These are phyloP conservation scores for Habropoda laboriosa DNA, from an alignment of 1,140 invertebrate genomes.

Conservation along the genomic window DNA sequence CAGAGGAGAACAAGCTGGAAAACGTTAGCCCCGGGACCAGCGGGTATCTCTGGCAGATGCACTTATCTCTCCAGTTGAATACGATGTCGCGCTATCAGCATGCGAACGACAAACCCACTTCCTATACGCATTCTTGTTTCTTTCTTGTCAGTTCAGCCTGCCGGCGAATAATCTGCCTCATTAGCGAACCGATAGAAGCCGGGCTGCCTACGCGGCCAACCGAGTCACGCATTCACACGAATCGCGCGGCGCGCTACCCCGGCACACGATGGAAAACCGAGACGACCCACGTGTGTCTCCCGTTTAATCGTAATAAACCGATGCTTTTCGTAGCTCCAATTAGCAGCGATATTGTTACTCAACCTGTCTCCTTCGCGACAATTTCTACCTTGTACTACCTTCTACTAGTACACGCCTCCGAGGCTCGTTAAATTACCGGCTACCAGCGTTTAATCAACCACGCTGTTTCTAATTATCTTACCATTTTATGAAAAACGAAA, in stretches of 20 bases:
- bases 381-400: too few species aligned
- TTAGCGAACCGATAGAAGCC: constrained; percentile 66
- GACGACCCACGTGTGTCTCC: background rate
- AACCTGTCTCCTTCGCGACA: background rate
- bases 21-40: constrained; percentile 54
- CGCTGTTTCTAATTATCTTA: background rate
- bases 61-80: constrained; percentile 63
- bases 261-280: constrained; percentile 28
- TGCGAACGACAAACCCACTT: constrained; percentile 71
- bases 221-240: constrained; percentile 19
- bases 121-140: constrained; percentile 69
- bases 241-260: too few species aligned
- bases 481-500: too few species aligned
- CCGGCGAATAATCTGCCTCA: constrained; percentile 71
- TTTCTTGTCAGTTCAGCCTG: constrained; percentile 60
- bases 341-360: constrained; percentile 1
- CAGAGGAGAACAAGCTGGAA: constrained; percentile 38
- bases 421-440: constrained; percentile 9
- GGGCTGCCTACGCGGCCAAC: constrained; percentile 56
- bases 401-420: background rate
- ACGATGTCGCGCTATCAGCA: constrained; percentile 63
- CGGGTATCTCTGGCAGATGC: constrained; percentile 63
- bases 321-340: constrained; percentile 33
- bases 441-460: background rate
- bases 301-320: constrained; percentile 14